phyloP scores from a whole-genome alignment of 2,113 vertebrate genomes.

The Antechinus flavipes region DNA sequence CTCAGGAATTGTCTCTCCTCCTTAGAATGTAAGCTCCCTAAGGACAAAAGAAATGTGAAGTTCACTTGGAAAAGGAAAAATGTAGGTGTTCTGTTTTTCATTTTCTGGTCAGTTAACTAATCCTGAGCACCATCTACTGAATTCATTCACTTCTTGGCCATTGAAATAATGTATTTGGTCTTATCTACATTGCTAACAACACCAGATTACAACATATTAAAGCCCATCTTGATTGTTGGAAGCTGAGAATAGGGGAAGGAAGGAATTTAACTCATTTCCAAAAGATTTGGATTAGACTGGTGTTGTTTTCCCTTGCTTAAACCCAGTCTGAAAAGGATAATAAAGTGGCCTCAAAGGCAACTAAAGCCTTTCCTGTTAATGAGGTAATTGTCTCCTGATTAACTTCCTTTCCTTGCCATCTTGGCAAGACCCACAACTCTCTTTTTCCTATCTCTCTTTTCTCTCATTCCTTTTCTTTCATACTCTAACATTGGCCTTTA shows the following conservation, averaged over 20 bases:
- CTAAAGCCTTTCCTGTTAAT: conserved; percentile 56
- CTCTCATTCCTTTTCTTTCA: conserved; percentile 19
- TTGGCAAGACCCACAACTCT: not conserved
- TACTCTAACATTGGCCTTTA: not conserved
- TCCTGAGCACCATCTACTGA: not conserved
- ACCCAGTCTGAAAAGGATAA: conserved; percentile 54
- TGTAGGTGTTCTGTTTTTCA: conserved; percentile 34
- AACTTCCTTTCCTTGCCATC: conserved; percentile 12
- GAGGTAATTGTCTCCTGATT: conserved; percentile 38
- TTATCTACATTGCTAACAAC: conserved; percentile 11
- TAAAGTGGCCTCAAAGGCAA: not conserved
- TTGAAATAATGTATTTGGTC: not conserved
- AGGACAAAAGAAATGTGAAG: not conserved
- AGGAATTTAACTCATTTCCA: conserved; percentile 61
- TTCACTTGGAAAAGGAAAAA: conserved; percentile 6
- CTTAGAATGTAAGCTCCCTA: not conserved
- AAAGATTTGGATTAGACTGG: conserved; percentile 44
- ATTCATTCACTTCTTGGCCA: not conserved
- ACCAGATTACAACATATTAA: conserved; percentile 2
- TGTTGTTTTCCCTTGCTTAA: conserved; percentile 33
- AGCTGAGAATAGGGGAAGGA: conserved; percentile 3
- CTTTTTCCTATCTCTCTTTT: conserved; percentile 12
- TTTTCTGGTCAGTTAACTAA: not conserved
- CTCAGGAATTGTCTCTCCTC: conserved; percentile 24
- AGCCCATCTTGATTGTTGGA: not conserved